Base-by-base conservation (phyloP, 2,113 vertebrate genomes). In the Climacteris rufus region DNA sequence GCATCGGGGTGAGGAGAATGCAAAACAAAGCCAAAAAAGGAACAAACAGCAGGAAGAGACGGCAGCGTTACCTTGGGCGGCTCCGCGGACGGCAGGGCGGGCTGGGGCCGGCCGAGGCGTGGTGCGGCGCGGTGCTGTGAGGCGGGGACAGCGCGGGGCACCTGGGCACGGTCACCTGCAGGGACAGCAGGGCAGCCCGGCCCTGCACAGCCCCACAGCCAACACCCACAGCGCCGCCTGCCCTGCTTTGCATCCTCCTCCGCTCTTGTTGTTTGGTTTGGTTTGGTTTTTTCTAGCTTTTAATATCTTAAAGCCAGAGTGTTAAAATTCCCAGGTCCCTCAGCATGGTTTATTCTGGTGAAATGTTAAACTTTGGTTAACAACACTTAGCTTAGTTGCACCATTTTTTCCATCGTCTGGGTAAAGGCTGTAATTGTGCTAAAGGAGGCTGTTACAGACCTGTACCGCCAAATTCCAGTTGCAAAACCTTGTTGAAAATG, bases 321-420 rank as follows among this genome's bases (percentile, higher is more conserved):
- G 8, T 47, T 9, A 39, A 56, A 53, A 2, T 39, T 15, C 23
- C 4, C 11, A 7, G 11, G 37, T 47, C 45, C 25, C 54, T 18
- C 57, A 11, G 31, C 2, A 0, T 2, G 15, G 30, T 19, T 20
- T 25, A 5, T 52, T 23, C 33, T 9, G 7, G n/a, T 14, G 11
- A 42, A 42, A 42, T 42, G 42, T 42, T 42, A 42, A 42, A 42
- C 15, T 28, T 21, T 7, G 20, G 16, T 18, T 11, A 30, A 13
- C 13, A 10, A 4, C 4, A 7, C 4, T 50, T 4, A 39, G 19
- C 56, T 19, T 6, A 5, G 47, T 15, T n/a, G 40, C 31, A 16
- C 23, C 7, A 0, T 4, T 0, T 42, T 22, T 15, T 20, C 27
- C 10, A 7, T 2, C 4, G 0, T 10, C 1, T 14, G 15, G 2